Conservation (phyloP, 2,888 invertebrate genomes). For the Diplolepis rosae region DNA sequence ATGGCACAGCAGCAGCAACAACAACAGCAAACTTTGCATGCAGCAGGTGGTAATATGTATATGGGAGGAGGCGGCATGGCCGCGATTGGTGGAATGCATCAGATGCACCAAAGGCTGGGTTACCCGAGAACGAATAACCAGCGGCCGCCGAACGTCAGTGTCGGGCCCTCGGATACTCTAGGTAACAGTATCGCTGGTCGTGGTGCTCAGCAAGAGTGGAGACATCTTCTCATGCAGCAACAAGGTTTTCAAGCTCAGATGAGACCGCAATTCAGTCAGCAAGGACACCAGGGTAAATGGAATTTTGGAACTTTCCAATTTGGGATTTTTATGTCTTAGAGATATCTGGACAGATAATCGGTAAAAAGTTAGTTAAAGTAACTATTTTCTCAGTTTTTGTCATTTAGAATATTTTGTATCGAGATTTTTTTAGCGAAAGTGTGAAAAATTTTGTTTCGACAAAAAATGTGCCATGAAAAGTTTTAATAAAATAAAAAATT, state of each 20-base stretch:
- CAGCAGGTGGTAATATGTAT: constrained; percentile 73
- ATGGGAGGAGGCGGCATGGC: constrained; percentile 73
- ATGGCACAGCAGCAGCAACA: constrained; percentile 79
- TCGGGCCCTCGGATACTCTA: constrained; percentile 76
- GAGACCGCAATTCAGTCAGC: constrained; percentile 76
- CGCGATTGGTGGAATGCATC: constrained; percentile 72
- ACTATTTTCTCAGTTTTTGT: no score
- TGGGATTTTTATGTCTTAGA: no score
- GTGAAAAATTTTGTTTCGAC: no score
- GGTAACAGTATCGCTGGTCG: constrained; percentile 76
- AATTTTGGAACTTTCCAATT: no score
- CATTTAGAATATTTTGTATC: no score
- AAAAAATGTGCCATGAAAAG: no score
- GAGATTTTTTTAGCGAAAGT: no score
- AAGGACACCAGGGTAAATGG: constrained; percentile 72
- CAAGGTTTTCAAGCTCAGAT: constrained; percentile 75
- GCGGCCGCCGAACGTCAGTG: constrained; percentile 78
- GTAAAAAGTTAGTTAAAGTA: no score
- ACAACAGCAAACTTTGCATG: constrained; percentile 75
- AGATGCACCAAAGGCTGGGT: constrained; percentile 71
- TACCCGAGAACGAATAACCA: constrained; percentile 75
- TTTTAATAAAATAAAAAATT: no score
- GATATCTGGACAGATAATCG: no score
- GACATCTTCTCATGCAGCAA: constrained; percentile 81
- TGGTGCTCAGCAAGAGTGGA: constrained; percentile 75